Percentiles rank a stretch among this genome's conserved stretches.
These are phyloP conservation scores for Alligator mississippiensis DNA, from an alignment of 2,113 vertebrate species.

Conservation along the genomic window DNA sequence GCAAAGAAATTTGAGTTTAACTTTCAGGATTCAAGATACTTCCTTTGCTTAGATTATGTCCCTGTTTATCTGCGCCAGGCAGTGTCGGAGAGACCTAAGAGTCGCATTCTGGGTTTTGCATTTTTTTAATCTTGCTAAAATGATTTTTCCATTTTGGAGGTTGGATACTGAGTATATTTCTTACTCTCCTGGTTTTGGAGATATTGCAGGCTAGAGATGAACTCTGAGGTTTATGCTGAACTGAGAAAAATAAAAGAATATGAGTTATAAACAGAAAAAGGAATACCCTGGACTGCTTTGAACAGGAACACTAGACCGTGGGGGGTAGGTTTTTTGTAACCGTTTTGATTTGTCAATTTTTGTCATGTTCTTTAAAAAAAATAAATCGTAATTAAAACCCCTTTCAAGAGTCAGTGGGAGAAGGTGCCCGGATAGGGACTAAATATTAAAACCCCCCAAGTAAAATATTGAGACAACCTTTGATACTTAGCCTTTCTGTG, in stretches of 20 bases:
- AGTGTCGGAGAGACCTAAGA: conserved; percentile 56
- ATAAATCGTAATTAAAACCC: neutral
- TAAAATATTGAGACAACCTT: conserved; percentile 16
- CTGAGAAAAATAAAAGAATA: conserved; percentile 44
- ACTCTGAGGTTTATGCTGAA: conserved; percentile 37
- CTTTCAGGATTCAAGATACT: conserved; percentile 53
- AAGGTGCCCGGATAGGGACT: neutral
- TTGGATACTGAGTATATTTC: conserved; percentile 54
- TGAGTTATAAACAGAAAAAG: neutral
- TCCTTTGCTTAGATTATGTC: conserved; percentile 65
- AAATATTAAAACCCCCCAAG: neutral
- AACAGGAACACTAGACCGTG: neutral
- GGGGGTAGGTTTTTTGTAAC: conserved; percentile 30
- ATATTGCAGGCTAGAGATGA: conserved; percentile 60
- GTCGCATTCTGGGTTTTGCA: conserved; percentile 67
- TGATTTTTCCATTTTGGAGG: conserved; percentile 51
- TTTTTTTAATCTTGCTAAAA: conserved; percentile 41
- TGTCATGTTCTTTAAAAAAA: neutral
- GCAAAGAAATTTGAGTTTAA: conserved; percentile 74
- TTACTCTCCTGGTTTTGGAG: conserved; percentile 42
- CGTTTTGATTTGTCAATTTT: conserved; percentile 18
- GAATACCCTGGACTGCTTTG: neutral
- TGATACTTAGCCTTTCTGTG: neutral
- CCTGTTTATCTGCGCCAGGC: conserved; percentile 54
- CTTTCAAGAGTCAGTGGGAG: neutral